A percentile compares a stretch with the other conserved stretches of the same genome.
These are phyloP conservation scores for Ailuropoda melanoleuca DNA, from an alignment of 2,113 vertebrate species.

Conservation along the genomic window DNA sequence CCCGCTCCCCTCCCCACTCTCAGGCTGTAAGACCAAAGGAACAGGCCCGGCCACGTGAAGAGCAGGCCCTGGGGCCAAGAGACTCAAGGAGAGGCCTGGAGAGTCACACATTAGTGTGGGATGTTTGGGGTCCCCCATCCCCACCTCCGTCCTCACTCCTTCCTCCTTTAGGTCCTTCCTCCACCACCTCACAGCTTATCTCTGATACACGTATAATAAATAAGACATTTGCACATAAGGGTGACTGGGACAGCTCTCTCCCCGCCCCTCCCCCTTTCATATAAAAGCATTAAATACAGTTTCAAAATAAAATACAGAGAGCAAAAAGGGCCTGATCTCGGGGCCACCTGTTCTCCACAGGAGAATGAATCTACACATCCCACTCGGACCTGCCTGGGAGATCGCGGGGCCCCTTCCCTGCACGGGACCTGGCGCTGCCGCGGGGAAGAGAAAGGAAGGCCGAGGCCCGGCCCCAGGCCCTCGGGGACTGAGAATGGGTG, in stretches of 20 bases:
- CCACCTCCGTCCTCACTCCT: neutral
- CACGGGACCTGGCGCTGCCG: neutral
- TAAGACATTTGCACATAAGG: constrained; percentile 77
- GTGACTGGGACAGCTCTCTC: constrained; percentile 67
- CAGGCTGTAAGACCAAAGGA: neutral
- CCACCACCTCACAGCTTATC: constrained; percentile 74
- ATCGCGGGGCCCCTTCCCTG: constrained; percentile 30
- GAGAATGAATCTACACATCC: constrained; percentile 76
- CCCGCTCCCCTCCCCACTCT: neutral
- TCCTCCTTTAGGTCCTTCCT: neutral
- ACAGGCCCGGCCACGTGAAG: neutral
- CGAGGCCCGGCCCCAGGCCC: constrained; percentile 39
- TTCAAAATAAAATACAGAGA: constrained; percentile 81
- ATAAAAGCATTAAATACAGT: constrained; percentile 82
- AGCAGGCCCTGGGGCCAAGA: neutral
- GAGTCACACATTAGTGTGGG: neutral
- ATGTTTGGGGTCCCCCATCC: neutral
- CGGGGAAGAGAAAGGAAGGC: neutral
- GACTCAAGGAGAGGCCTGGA: neutral
- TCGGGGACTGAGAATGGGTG: neutral
- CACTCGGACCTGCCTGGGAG: constrained; percentile 80
- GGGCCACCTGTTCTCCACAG: constrained; percentile 78
- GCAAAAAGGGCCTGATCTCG: constrained; percentile 68
- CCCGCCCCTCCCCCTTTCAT: constrained; percentile 69
- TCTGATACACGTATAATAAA: constrained; percentile 76